Percentiles rank a stretch among this genome's conserved stretches.
phyloP scores from a whole-genome alignment of 2,797 vertebrate genomes.

The Argya squamiceps region DNA sequence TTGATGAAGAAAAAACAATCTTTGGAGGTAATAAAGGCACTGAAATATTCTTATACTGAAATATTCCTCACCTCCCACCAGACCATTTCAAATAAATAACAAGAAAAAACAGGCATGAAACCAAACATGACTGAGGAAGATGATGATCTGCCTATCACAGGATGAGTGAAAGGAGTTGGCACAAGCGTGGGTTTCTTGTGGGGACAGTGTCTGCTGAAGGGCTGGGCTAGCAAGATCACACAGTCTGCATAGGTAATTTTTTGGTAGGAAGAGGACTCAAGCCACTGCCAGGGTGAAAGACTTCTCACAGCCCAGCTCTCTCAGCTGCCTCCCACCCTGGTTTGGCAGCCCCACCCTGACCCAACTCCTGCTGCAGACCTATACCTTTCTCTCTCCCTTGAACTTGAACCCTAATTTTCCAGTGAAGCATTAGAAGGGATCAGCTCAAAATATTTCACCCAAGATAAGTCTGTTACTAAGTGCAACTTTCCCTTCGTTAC shows the following conservation, averaged over 20 bases:
- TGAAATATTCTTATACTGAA: neutral
- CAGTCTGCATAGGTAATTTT: neutral
- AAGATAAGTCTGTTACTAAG: neutral
- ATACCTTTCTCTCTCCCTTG: neutral
- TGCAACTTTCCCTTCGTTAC: neutral
- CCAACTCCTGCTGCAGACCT: neutral
- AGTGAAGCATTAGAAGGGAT: neutral
- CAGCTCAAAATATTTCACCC: neutral
- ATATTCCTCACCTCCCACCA: neutral
- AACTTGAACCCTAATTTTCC: neutral
- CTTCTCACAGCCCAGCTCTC: neutral
- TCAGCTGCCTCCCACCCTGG: neutral
- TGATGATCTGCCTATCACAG: neutral
- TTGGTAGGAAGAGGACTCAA: neutral
- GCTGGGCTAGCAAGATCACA: neutral
- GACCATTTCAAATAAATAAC: neutral
- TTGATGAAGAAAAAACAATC: neutral
- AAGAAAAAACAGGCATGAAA: neutral
- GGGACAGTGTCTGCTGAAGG: neutral
- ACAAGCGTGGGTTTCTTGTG: neutral
- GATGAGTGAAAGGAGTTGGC: neutral
- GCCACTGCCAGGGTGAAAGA: neutral
- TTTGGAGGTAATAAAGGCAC: neutral
- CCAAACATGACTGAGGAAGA: neutral
- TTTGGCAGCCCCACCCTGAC: neutral